Percentiles rank a stretch among this genome's conserved stretches.
These are phyloP conservation scores for Drosophila pachea DNA, from an alignment of 1,140 invertebrate species.

Conservation along the genomic window DNA sequence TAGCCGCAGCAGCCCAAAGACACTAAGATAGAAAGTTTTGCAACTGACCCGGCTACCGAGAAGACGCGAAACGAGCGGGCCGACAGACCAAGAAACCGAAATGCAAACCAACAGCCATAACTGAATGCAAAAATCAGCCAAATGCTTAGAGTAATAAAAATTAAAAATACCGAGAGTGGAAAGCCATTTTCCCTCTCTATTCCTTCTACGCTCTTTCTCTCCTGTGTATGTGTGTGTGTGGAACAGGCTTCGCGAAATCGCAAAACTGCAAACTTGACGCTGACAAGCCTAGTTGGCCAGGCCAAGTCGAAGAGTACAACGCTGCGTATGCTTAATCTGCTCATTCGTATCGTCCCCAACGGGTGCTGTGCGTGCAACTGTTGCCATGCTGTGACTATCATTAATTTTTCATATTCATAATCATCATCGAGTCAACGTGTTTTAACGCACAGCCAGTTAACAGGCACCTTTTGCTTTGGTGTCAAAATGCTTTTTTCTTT, in stretches of 20 bases:
- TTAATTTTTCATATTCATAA: constrained; percentile 78
- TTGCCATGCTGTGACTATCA: constrained; percentile 76
- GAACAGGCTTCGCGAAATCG: too few species aligned
- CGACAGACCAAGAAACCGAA: constrained; percentile 24
- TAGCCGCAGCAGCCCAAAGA: constrained; percentile 14
- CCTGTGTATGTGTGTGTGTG: too few species aligned
- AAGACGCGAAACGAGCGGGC: not conserved
- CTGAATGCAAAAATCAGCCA: constrained; percentile 69
- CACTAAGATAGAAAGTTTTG: constrained; percentile 67
- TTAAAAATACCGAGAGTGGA: constrained; percentile 67
- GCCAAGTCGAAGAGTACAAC: constrained; percentile 46
- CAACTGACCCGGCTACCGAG: constrained; percentile 63
- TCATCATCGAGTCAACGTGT: constrained; percentile 71
- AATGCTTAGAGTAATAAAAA: constrained; percentile 71
- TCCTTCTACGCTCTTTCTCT: constrained; percentile 1
- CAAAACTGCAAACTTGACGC: constrained; percentile 69
- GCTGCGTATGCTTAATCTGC: constrained; percentile 73
- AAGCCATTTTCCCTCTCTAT: constrained; percentile 32
- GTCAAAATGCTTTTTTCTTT: constrained; percentile 74
- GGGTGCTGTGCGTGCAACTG: constrained; percentile 62
- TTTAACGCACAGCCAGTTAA: constrained; percentile 46
- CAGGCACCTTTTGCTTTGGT: constrained; percentile 53
- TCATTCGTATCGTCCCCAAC: constrained; percentile 57
- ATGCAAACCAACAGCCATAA: constrained; percentile 72
- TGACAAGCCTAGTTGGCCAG: constrained; percentile 61